Conservation (phyloP, 2,797 vertebrate genomes). For the Parambassis ranga region DNA sequence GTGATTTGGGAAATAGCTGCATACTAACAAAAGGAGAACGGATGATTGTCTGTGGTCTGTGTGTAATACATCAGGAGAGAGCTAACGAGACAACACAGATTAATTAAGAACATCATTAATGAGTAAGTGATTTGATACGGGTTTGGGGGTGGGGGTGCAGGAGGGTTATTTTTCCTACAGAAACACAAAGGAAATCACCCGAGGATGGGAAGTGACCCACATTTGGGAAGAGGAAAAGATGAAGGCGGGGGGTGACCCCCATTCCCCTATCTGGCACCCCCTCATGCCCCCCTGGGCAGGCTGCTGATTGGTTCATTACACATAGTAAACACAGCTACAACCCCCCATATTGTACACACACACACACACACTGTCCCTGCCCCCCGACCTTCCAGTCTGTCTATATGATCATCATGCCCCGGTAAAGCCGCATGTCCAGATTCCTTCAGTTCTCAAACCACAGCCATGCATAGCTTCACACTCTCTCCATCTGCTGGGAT, state of each 20-base stretch:
- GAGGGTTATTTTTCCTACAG: slow-evolving; percentile 27
- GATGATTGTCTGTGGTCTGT: not conserved
- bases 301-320: slow-evolving; percentile 71
- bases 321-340: slow-evolving; percentile 51
- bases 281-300: slow-evolving; percentile 32
- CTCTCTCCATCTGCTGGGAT: slow-evolving; percentile 24
- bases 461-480: slow-evolving; percentile 11
- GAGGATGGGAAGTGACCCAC: slow-evolving; percentile 72
- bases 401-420: slow-evolving; percentile 23
- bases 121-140: slow-evolving; percentile 44
- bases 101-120: slow-evolving; percentile 64
- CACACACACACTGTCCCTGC: slow-evolving; percentile 20
- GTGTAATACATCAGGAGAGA: slow-evolving; percentile 22
- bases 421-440: slow-evolving; percentile 31
- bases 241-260: slow-evolving; percentile 28
- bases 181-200: slow-evolving; percentile 52
- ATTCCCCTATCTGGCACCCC: slow-evolving; percentile 45
- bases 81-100: slow-evolving; percentile 35
- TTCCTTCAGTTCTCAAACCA: slow-evolving; percentile 48
- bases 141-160: slow-evolving; percentile 10
- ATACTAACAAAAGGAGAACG: not conserved
- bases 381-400: slow-evolving; percentile 34
- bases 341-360: slow-evolving; percentile 28
- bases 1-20: slow-evolving; percentile 18
- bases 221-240: slow-evolving; percentile 55